These are phyloP conservation scores for Hymenochirus boettgeri DNA, from an alignment of 2,113 vertebrate genomes.

Conservation along the genomic window DNA sequence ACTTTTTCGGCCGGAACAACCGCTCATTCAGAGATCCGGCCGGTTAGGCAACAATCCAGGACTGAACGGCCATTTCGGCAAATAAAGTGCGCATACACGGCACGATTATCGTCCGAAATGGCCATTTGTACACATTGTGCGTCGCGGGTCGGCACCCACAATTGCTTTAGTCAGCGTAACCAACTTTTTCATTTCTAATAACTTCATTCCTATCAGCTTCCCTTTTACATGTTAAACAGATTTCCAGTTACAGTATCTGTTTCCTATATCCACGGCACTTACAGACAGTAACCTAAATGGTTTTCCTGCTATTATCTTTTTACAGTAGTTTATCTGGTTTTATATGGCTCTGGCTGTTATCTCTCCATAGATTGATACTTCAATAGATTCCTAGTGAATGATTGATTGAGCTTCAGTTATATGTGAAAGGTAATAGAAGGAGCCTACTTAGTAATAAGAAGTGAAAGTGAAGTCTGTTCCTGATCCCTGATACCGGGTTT, in stretches of 20 bases:
- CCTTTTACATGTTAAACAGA: background rate
- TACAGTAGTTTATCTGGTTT: background rate
- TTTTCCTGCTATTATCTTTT: background rate
- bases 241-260: background rate
- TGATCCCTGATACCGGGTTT: too few relatives aligned
- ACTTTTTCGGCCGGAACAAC: too few relatives aligned
- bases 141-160: too few relatives aligned
- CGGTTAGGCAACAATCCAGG: too few relatives aligned
- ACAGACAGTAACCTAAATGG: background rate
- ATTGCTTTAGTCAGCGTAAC: too few relatives aligned
- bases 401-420: constrained; percentile 12
- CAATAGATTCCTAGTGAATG: constrained; percentile 27
- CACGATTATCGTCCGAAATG: too few relatives aligned
- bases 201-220: background rate
- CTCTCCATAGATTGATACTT: background rate
- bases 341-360: constrained; percentile 13
- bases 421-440: constrained; percentile 14
- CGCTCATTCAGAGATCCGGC: too few relatives aligned
- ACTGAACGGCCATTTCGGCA: too few relatives aligned
- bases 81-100: too few relatives aligned
- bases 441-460: background rate
- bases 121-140: too few relatives aligned
- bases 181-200: too few relatives aligned
- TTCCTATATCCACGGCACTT: background rate
- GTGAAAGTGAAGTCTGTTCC: background rate